phyloP scores from a whole-genome alignment of 1,140 invertebrate genomes.

The honey bee (Apis mellifera) region DNA sequence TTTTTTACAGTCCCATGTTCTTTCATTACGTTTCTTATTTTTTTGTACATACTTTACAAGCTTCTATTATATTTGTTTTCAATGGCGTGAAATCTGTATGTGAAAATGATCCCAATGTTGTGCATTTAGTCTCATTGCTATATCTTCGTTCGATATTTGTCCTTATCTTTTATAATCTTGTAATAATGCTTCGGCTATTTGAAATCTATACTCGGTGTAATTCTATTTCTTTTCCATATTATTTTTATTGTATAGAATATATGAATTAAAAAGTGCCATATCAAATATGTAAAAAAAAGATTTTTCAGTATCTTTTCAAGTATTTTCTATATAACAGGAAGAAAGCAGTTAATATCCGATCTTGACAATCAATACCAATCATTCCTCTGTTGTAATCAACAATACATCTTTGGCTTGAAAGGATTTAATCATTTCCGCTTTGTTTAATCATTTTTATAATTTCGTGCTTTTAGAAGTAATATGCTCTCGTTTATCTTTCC shows the following conservation, averaged over 20 bases:
- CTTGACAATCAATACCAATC: slow-evolving; percentile 48
- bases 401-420: slow-evolving; percentile 43
- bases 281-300: slow-evolving; percentile 41
- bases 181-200: slow-evolving; percentile 31
- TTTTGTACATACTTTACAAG: slow-evolving; percentile 24
- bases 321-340: slow-evolving; percentile 51
- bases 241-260: slow-evolving; percentile 46
- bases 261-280: slow-evolving; percentile 35
- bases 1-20: slow-evolving; percentile 41
- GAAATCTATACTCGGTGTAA: slow-evolving; percentile 38
- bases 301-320: slow-evolving; percentile 40
- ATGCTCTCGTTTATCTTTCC: slow-evolving; percentile 41
- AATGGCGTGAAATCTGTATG: slow-evolving; percentile 45
- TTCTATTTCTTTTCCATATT: slow-evolving; percentile 30
- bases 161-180: slow-evolving; percentile 31
- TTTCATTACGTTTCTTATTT: slow-evolving; percentile 37
- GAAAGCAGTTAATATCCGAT: slow-evolving; percentile 42
- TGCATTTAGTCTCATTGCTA: slow-evolving; percentile 17
- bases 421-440: slow-evolving; percentile 33
- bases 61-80: slow-evolving; percentile 27
- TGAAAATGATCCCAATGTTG: slow-evolving; percentile 50
- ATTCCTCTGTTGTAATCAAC: slow-evolving; percentile 46
- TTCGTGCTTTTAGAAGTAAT: slow-evolving; percentile 47
- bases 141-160: slow-evolving; percentile 25
- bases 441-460: slow-evolving; percentile 38